phyloP scores from a whole-genome alignment of 2,797 vertebrate genomes.

The Lacerta bilineata region DNA sequence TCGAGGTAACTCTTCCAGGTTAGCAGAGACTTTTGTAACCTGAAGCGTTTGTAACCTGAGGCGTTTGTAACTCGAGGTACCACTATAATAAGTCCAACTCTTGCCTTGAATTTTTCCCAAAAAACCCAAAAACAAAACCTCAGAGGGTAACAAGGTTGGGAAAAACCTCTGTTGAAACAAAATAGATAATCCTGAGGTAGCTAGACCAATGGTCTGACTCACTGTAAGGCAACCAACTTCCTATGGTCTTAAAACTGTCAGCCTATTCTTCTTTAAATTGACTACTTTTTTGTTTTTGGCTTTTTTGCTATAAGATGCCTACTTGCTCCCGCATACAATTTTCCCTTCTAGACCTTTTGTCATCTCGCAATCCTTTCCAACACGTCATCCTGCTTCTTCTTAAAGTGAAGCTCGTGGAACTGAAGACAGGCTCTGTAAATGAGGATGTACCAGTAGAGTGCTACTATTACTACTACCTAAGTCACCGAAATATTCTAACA shows the following conservation, averaged over 20 bases:
- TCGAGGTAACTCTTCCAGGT: no score
- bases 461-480: neutral
- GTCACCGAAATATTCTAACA: neutral
- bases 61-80: no score
- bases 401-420: conserved; percentile 1
- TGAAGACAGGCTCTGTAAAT: conserved; percentile 1
- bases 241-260: neutral
- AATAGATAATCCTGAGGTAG: neutral
- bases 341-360: neutral
- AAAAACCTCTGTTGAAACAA: conserved; percentile 1
- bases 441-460: neutral
- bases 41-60: no score
- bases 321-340: neutral
- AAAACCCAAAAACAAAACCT: neutral
- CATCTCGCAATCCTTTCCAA: neutral
- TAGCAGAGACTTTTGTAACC: no score
- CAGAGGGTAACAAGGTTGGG: neutral
- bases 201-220: neutral
- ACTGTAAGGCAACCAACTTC: neutral
- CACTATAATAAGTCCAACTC: no score
- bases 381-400: neutral
- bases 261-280: neutral
- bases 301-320: neutral
- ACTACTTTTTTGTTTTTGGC: neutral
- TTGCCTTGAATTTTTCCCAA: no score